Conservation (phyloP, 2,888 invertebrate genomes). For the Cataglyphis albicans region DNA sequence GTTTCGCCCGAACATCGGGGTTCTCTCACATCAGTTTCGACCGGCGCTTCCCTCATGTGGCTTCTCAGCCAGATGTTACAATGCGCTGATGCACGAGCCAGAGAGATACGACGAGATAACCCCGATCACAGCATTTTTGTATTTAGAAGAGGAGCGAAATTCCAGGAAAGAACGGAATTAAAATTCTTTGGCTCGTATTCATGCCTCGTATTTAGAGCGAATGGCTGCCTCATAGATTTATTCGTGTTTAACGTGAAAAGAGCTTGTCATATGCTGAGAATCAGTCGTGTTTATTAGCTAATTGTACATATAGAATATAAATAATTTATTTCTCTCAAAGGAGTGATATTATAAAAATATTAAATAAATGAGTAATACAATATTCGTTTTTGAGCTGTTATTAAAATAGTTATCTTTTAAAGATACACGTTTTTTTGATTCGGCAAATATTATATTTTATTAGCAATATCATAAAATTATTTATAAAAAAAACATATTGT, state of each 20-base stretch:
- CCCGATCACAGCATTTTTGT: slow-evolving; percentile 28
- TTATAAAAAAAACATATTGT: not conserved
- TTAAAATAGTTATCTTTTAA: not conserved
- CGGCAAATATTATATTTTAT: not conserved
- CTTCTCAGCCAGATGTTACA: slow-evolving; percentile 36
- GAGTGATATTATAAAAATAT: not conserved
- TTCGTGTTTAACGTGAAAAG: slow-evolving; percentile 6
- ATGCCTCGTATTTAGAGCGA: slow-evolving; percentile 34
- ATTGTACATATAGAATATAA: not conserved
- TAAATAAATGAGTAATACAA: not conserved
- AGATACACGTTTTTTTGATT: not conserved
- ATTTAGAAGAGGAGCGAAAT: slow-evolving; percentile 26
- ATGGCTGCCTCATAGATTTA: slow-evolving; percentile 33
- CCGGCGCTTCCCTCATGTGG: slow-evolving; percentile 21
- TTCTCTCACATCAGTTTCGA: slow-evolving; percentile 3
- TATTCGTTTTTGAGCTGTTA: not conserved
- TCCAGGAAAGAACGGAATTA: slow-evolving; percentile 24
- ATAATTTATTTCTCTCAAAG: not conserved
- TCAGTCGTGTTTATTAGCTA: slow-evolving; percentile 2
- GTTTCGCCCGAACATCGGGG: slow-evolving; percentile 19
- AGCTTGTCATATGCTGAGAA: slow-evolving; percentile 10
- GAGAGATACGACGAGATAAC: slow-evolving; percentile 45
- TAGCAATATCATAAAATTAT: not conserved
- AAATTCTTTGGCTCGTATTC: slow-evolving; percentile 43
- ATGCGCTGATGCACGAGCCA: slow-evolving; percentile 29